Evolutionary conservation across 2,888 invertebrate genomes (phyloP), one percentile per base, ranked within the genome.

Genomic region (Lepas anatifera): DNA sequence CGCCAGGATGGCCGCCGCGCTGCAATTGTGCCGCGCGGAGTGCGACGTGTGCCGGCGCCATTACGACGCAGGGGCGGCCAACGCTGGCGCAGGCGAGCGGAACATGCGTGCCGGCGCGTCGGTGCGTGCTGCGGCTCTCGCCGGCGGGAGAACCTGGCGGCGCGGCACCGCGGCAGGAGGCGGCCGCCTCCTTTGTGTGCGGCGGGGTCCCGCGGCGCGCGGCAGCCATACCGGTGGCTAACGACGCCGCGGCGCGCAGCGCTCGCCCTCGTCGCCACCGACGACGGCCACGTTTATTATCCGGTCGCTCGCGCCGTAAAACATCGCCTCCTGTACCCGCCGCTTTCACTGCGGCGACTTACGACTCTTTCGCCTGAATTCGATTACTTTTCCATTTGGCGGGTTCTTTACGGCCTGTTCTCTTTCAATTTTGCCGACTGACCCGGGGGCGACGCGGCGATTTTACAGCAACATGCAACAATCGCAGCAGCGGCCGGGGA

Each of bases 351-450:
- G n/a, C 58, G 58, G 35, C 22, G 35, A 58, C 58, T 35, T 58
- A 58, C 58, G 58, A 35, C 32, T 32, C 22, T 32, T 18, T 35
- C 35, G 58, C 22, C 58, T 58, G 58, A 58, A 58, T 58, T 58
- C 58, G 58, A 58, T 58, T 58, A 58, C 58, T 58, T 58, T 58
- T 58, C 58, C 58, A 58, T 58, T 58, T 58, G 58, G 35, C 58
- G 32, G 22, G 58, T 58, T 58, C 58, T 58, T 58, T 58, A 58
- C 58, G 35, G 58, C 35, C 52, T 11, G 58, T 35, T 32, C 32
- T 13, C 58, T 35, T 32, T 58, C 58, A 58, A 58, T 58, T 35
- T 32, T 32, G 22, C 32, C 35, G 32, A 22, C 32, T 16, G 58
- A 22, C 58, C 29, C 29, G 52, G 29, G 52, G 13, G 29, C 52